A percentile compares a stretch with the other conserved stretches of the same genome.
These are phyloP conservation scores for Lissonota sp. DNA, from an alignment of 2,888 invertebrate species.

Conservation along the genomic window DNA sequence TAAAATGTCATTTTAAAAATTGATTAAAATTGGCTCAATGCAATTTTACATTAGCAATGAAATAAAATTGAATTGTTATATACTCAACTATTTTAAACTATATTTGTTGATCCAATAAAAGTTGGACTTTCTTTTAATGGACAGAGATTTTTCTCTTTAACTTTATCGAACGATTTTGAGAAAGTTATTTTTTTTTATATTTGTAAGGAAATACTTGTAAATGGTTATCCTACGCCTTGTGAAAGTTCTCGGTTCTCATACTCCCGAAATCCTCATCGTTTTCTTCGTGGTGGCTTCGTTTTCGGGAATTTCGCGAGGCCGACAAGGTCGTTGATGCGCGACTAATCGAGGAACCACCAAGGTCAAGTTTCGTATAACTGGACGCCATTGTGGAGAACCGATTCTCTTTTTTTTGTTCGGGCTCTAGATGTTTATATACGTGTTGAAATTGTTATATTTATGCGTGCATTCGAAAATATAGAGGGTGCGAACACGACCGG, in stretches of 20 bases:
- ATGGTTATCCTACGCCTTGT: constrained; percentile 58
- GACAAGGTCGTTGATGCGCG: constrained; percentile 46
- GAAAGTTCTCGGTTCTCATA: constrained; percentile 41
- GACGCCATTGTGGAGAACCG: constrained; percentile 55
- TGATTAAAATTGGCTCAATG: too few species aligned
- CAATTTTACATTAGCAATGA: neutral
- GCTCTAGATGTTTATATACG: too few species aligned
- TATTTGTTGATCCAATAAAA: neutral
- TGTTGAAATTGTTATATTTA: too few species aligned
- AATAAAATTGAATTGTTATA: neutral
- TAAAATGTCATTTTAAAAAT: too few species aligned
- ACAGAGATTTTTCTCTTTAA: too few species aligned
- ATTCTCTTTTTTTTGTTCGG: constrained; percentile 25
- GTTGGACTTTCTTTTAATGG: neutral
- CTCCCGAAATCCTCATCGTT: constrained; percentile 27
- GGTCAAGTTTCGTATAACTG: constrained; percentile 60
- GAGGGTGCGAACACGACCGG: constrained; percentile 4
- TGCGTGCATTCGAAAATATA: too few species aligned
- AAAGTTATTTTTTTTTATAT: too few species aligned
- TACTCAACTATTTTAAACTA: too few species aligned
- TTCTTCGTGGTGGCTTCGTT: constrained; percentile 13
- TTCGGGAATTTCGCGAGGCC: constrained; percentile 43
- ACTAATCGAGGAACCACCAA: constrained; percentile 52
- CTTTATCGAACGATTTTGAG: too few species aligned
- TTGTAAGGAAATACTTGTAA: neutral